Conservation (phyloP, 1,140 invertebrate genomes). For the Mya arenaria region DNA sequence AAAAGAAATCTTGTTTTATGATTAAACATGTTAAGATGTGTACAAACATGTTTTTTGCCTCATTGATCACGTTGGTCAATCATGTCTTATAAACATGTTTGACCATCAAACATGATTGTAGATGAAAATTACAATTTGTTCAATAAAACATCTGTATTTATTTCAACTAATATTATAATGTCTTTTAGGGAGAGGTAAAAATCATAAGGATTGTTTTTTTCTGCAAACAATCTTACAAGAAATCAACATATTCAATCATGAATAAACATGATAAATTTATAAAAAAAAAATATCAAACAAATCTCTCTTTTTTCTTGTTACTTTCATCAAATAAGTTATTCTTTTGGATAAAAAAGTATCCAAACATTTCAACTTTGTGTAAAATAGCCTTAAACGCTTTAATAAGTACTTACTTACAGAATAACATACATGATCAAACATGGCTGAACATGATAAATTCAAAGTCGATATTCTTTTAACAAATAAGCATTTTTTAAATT, state of each 20-base stretch:
- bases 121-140: constrained; percentile 30
- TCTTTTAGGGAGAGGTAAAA: constrained; percentile 28
- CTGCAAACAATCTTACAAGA: constrained; percentile 25
- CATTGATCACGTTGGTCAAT: constrained; percentile 33
- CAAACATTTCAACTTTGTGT: constrained; percentile 23
- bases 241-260: constrained; percentile 27
- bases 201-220: constrained; percentile 8
- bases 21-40: too few species aligned
- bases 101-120: constrained; percentile 14
- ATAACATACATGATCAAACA: constrained; percentile 20
- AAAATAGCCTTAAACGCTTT: constrained; percentile 27
- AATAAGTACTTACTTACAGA: constrained; percentile 13
- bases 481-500: constrained; percentile 31
- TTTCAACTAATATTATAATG: constrained; percentile 24
- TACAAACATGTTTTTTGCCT: constrained; percentile 10
- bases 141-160: constrained; percentile 21
- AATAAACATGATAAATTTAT: constrained; percentile 29
- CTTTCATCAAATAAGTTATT: constrained; percentile 16
- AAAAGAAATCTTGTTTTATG: too few species aligned
- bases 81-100: constrained; percentile 31
- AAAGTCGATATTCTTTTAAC: too few species aligned
- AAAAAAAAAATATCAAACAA: constrained; percentile 26
- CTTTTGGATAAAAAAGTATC: constrained; percentile 14
- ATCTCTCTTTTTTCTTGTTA: constrained; percentile 21
- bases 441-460: constrained; percentile 27